These are phyloP conservation scores for Phataginus tricuspis DNA, from an alignment of 2,797 vertebrate genomes.

Conservation along the genomic window DNA sequence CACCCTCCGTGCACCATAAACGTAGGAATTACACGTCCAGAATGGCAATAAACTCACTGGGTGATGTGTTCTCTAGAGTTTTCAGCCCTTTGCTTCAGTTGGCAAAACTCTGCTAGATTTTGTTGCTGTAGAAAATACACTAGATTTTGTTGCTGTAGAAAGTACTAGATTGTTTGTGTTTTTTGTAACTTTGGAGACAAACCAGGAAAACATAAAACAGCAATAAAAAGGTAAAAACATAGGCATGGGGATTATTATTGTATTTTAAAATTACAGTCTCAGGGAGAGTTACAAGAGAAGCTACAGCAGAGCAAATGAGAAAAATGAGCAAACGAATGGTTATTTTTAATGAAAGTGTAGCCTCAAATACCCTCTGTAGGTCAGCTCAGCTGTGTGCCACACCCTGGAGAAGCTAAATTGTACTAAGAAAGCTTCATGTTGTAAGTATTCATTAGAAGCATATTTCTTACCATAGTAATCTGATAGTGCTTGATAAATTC, in stretches of 20 bases:
- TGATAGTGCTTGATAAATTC: not conserved
- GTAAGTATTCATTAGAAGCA: constrained; percentile 28
- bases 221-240: constrained; percentile 53
- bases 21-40: constrained; percentile 3
- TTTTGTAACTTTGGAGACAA: constrained; percentile 65
- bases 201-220: constrained; percentile 31
- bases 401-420: not conserved
- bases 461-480: not conserved
- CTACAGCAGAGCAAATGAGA: constrained; percentile 23
- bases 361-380: not conserved
- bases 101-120: constrained; percentile 48
- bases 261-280: constrained; percentile 52
- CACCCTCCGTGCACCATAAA: constrained; percentile 43
- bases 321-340: constrained; percentile 38
- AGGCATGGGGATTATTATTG: constrained; percentile 35
- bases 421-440: not conserved
- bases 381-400: not conserved
- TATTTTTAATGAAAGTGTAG: not conserved
- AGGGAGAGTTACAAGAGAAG: constrained; percentile 9
- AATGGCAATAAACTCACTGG: constrained; percentile 12
- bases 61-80: constrained; percentile 34
- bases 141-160: constrained; percentile 33
- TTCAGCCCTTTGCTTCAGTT: constrained; percentile 35
- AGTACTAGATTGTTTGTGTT: constrained; percentile 62
- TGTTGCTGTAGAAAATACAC: not conserved